A percentile compares a stretch with the other conserved stretches of the same genome.
Evolutionary conservation across 2,888 invertebrate genomes (phyloP).

Genomic region (Pyralis farinalis): DNA sequence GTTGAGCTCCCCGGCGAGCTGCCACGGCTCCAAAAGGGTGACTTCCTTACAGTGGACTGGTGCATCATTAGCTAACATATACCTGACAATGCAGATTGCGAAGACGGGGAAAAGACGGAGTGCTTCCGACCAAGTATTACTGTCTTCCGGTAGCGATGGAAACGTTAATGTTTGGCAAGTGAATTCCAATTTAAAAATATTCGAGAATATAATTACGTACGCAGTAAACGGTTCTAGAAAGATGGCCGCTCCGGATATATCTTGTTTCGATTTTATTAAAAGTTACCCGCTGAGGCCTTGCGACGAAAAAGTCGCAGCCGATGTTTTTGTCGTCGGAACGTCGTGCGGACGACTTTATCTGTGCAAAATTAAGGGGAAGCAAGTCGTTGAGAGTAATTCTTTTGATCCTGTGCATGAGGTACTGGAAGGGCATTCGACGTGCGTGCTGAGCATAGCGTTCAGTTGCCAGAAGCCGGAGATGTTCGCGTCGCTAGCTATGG

Average conservation of each 20-base stretch:
- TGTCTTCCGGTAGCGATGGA: conserved; percentile 48
- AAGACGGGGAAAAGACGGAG: conserved; percentile 51
- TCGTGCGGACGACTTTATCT: conserved; percentile 47
- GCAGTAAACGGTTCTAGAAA: conserved; percentile 45
- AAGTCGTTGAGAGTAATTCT: conserved; percentile 22
- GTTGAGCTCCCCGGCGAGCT: conserved; percentile 46
- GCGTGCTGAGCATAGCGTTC: conserved; percentile 54
- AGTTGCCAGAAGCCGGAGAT: conserved; percentile 48
- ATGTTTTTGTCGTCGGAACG: conserved; percentile 59
- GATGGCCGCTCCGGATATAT: conserved; percentile 43
- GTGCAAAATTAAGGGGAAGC: conserved; percentile 41
- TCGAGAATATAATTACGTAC: conserved; percentile 51
- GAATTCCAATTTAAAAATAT: conserved; percentile 44
- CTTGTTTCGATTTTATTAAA: conserved; percentile 62
- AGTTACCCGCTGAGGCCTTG: conserved; percentile 41
- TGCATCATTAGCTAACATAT: conserved; percentile 40
- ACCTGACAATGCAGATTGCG: conserved; percentile 49
- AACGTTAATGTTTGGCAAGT: conserved; percentile 61
- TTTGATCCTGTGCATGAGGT: conserved; percentile 54
- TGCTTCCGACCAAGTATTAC: conserved; percentile 51
- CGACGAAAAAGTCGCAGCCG: conserved; percentile 43
- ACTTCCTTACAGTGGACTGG: conserved; percentile 57
- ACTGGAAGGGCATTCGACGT: conserved; percentile 47
- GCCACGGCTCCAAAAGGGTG: conserved; percentile 54
- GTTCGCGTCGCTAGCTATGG: conserved; percentile 57